Evolutionary conservation across 2,113 vertebrate species (phyloP), one percentile per base, ranked within the genome.

Genomic region (Neodon shergylaensis): DNA sequence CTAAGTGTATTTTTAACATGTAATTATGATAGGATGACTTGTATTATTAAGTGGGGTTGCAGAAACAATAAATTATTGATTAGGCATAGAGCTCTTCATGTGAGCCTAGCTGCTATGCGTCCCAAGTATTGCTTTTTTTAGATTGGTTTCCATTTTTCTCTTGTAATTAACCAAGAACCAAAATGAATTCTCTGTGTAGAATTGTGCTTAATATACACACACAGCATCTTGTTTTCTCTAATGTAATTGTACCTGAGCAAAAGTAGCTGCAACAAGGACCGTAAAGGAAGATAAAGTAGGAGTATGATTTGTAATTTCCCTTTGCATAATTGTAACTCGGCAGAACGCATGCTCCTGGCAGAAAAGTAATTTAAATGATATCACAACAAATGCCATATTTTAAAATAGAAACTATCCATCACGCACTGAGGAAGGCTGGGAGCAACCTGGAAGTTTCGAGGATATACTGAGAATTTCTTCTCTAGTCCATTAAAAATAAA

Each of bases 321-420:
- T 77, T 94, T 92, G 95, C 98, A 97, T 98, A 98, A 98, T 98
- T 97, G 97, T 97, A 98, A 98, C 97, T 98, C 98, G 96, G 94
- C 97, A 98, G 97, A 98, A 98, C 63, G 96, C 97, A 97, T 98
- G 97, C 96, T 98, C 74, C 74, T 24, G 52, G 98, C 98, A 98
- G 97, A 98, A 98, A 98, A 98, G 98, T 98, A 98, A 99, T 99
- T 99, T 98, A 98, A 98, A 97, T 97, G 98, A 97, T 98, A 99
- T 98, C 98, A 97, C 98, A 98, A 98, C 98, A 98, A 98, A 97
- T 97, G 98, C 98, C 98, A 98, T 98, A 98, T 98, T 98, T 98
- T 97, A 98, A 98, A 98, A 98, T 97, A 97, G 97, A 97, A 98
- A 87, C 98, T 89, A 98, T 98, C 98, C 97, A 98, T 99, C 98